These are phyloP conservation scores for Sterrhoptilus dennistouni DNA, from an alignment of 2,113 vertebrate species.

Conservation along the genomic window DNA sequence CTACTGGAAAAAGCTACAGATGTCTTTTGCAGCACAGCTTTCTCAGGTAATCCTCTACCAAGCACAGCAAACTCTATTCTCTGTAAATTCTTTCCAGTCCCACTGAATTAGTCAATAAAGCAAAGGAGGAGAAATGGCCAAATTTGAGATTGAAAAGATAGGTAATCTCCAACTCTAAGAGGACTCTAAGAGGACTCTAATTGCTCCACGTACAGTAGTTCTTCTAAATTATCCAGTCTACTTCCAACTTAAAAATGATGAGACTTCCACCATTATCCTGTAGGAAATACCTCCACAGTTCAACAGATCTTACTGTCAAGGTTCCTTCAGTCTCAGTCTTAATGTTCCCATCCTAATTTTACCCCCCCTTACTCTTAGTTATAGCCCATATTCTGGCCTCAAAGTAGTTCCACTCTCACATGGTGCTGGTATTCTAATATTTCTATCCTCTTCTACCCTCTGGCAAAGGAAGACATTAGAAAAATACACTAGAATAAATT, in stretches of 20 bases:
- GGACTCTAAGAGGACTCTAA: neutral
- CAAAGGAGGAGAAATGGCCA: neutral
- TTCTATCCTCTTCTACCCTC: neutral
- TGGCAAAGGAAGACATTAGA: neutral
- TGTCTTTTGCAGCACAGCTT: neutral
- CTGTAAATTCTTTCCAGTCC: neutral
- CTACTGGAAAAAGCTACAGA: neutral
- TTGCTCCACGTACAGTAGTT: neutral
- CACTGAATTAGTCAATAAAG: neutral
- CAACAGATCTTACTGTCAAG: neutral
- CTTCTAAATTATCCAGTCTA: neutral
- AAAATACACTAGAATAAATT: conserved; percentile 17
- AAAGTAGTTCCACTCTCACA: neutral
- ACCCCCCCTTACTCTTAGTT: neutral
- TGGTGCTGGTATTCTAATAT: neutral
- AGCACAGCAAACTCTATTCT: neutral
- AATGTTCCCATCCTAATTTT: neutral
- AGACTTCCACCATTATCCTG: neutral
- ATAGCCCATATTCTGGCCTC: neutral
- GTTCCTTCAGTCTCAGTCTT: neutral
- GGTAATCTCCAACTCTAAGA: neutral
- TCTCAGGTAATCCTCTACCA: neutral
- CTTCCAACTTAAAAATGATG: neutral
- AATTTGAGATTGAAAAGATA: neutral
- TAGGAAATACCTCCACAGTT: neutral